A percentile compares a stretch with the other conserved stretches of the same genome.
Evolutionary conservation across 64 coral and sea anemone species (phyloP).

Genomic region (Platygyra sinensis): DNA sequence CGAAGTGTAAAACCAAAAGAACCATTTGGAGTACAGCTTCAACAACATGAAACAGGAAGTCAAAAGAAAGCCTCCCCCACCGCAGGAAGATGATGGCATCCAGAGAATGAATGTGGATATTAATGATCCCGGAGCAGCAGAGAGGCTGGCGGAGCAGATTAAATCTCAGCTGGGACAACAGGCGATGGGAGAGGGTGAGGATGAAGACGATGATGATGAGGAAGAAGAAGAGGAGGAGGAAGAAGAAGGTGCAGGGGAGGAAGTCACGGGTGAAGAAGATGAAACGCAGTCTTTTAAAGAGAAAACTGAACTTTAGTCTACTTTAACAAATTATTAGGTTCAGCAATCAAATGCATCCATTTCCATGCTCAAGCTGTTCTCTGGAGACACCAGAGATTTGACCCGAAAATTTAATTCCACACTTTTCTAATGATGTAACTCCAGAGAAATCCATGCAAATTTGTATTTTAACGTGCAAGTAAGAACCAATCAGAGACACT

Average conservation of each 20-base stretch:
- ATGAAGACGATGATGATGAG: conserved; percentile 33
- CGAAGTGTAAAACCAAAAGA: conserved; percentile 90
- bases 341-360: not conserved
- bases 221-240: conserved; percentile 48
- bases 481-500: no score
- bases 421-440: no score
- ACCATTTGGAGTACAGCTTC: conserved; percentile 73
- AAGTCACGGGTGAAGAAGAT: no score
- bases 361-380: no score
- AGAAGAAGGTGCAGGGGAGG: not conserved
- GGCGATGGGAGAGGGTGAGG: not conserved
- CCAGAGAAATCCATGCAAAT: no score
- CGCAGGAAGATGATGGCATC: conserved; percentile 42
- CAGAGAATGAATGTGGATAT: conserved; percentile 89
- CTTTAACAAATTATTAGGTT: not conserved
- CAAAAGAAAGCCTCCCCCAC: not conserved
- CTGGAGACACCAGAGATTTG: no score
- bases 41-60: conserved; percentile 86
- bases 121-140: conserved; percentile 83
- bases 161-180: conserved; percentile 69
- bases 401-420: no score
- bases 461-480: no score
- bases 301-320: conserved; percentile 27
- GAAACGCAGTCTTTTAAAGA: not conserved
- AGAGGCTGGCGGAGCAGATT: conserved; percentile 86